Conservation (phyloP, 2,797 vertebrate genomes). For the Rhinoraja longicauda region DNA sequence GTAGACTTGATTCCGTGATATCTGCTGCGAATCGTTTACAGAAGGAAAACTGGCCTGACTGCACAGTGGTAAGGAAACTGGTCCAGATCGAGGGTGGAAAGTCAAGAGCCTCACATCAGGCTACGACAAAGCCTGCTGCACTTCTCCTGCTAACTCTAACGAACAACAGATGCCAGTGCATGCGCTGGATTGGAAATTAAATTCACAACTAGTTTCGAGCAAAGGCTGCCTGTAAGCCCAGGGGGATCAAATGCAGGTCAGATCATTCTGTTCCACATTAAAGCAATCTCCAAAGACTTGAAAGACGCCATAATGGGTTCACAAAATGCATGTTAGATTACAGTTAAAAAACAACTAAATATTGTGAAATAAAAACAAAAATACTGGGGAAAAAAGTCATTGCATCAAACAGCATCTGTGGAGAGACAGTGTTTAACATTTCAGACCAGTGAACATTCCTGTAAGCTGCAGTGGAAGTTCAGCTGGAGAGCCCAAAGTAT, state of each 20-base stretch:
- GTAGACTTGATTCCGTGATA: background rate
- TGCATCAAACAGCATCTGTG: no score
- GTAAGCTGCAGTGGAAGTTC: no score
- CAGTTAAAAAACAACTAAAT: background rate
- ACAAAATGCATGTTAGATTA: background rate
- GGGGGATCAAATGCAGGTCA: constrained; percentile 21
- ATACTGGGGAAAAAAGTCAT: no score
- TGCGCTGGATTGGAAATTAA: background rate
- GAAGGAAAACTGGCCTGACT: background rate
- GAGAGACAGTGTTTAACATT: no score
- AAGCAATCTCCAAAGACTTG: constrained; percentile 4
- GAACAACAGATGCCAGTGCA: constrained; percentile 9
- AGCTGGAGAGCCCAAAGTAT: no score
- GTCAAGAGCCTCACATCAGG: constrained; percentile 16
- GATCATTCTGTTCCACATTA: constrained; percentile 27
- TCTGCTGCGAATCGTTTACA: background rate
- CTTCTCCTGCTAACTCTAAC: background rate
- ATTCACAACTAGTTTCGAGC: background rate
- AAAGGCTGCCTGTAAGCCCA: background rate
- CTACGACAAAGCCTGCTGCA: background rate
- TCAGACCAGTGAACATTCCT: no score
- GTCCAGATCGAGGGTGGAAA: background rate
- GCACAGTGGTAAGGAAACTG: background rate
- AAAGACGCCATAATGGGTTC: background rate
- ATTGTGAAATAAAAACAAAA: no score